phyloP scores from a whole-genome alignment of 2,888 invertebrate genomes.

The Papilio demoleus region DNA sequence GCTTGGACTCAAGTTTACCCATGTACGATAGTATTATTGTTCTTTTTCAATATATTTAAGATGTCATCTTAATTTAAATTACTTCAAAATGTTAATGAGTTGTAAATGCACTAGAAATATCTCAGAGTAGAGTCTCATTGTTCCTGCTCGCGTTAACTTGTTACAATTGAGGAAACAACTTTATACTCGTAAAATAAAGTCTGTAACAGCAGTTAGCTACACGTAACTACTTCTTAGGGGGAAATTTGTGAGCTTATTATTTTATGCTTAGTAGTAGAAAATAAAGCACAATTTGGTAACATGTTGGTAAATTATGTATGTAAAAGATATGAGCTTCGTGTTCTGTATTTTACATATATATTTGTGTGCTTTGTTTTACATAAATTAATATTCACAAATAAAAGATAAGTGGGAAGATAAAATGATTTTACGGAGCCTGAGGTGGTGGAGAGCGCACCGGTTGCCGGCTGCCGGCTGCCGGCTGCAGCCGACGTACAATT shows the following conservation, averaged over 20 bases:
- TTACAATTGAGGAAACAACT: not conserved
- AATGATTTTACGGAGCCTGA: not conserved
- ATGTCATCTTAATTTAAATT: not conserved
- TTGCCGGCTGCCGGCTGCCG: not conserved
- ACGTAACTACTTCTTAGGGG: not conserved
- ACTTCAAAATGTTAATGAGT: not conserved
- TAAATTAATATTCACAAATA: not conserved
- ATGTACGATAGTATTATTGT: too few species aligned
- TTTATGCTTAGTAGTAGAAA: not conserved
- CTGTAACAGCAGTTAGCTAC: not conserved
- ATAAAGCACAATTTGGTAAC: not conserved
- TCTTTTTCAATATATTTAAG: too few species aligned
- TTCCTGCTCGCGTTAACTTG: not conserved
- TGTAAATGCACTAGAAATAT: not conserved
- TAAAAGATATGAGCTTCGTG: too few species aligned
- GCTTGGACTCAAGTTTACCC: too few species aligned
- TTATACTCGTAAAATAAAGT: not conserved
- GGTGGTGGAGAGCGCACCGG: not conserved
- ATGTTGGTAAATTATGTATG: not conserved
- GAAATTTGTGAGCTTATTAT: not conserved
- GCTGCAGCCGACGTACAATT: slow-evolving; percentile 12
- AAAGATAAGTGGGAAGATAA: not conserved
- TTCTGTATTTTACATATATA: too few species aligned
- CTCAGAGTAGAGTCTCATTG: not conserved
- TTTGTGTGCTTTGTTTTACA: too few species aligned